Evolutionary conservation across 2,113 vertebrate species (phyloP).

Genomic region (Parus major): DNA sequence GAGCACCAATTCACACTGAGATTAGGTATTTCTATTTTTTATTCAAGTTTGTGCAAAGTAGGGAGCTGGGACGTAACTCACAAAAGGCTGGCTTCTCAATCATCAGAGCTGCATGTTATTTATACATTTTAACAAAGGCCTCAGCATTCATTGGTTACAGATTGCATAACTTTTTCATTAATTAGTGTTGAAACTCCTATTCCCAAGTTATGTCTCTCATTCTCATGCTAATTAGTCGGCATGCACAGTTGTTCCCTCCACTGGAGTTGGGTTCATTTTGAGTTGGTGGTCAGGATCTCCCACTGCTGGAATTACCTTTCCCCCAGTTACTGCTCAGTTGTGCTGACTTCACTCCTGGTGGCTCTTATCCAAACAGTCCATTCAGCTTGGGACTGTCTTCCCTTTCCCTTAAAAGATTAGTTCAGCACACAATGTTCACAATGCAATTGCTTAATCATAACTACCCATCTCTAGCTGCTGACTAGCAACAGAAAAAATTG

Average conservation of each 20-base stretch:
- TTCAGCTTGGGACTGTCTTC: not conserved
- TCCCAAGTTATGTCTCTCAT: not conserved
- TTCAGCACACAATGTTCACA: not conserved
- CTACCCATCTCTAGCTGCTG: not conserved
- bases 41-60: not conserved
- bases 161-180: not conserved
- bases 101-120: not conserved
- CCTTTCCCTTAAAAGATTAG: not conserved
- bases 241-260: not conserved
- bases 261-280: not conserved
- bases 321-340: not conserved
- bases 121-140: not conserved
- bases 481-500: not conserved
- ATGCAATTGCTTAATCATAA: not conserved
- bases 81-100: not conserved
- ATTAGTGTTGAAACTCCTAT: not conserved
- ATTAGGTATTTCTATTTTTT: not conserved
- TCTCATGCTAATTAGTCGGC: not conserved
- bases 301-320: not conserved
- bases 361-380: not conserved
- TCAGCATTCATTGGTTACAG: not conserved
- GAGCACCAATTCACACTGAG: not conserved
- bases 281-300: not conserved
- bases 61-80: not conserved
- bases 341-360: not conserved